Conservation (phyloP, 2,113 vertebrate species). For the Apteryx mantelli region DNA sequence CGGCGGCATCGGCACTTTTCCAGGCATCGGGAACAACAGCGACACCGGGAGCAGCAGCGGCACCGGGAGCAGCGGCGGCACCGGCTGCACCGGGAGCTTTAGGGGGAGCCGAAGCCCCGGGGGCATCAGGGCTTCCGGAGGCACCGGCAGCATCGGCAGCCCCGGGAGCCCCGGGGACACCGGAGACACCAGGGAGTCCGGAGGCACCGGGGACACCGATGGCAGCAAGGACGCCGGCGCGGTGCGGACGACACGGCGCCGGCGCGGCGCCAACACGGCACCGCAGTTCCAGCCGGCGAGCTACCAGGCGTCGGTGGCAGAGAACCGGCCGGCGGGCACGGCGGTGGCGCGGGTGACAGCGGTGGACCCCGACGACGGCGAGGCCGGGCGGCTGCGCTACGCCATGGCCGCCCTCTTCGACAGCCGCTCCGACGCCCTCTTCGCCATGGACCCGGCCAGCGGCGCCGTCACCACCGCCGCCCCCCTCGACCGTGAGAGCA, state of each 20-base stretch:
- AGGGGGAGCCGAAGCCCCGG: too few relatives aligned
- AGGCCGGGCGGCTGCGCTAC: conserved; percentile 87
- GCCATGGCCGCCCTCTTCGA: conserved; percentile 93
- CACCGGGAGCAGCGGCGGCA: too few relatives aligned
- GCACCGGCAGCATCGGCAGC: conserved; percentile 18
- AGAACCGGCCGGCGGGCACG: conserved; percentile 88
- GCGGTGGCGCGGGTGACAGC: conserved; percentile 84
- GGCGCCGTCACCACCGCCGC: conserved; percentile 85
- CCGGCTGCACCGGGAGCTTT: too few relatives aligned
- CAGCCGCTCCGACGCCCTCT: conserved; percentile 91
- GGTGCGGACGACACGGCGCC: conserved; percentile 58
- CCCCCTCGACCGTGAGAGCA: conserved; percentile 89
- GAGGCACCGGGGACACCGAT: conserved; percentile 55
- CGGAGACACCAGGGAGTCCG: conserved; percentile 51
- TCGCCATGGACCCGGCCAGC: conserved; percentile 82
- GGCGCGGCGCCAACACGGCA: conserved; percentile 84
- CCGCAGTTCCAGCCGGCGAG: conserved; percentile 94
- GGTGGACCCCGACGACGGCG: conserved; percentile 86
- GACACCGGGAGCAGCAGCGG: not conserved
- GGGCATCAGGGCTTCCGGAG: too few relatives aligned
- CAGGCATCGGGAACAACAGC: not conserved
- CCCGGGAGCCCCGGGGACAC: conserved; percentile 60
- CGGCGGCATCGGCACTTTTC: conserved; percentile 67
- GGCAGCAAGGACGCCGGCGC: too few relatives aligned
- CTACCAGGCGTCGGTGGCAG: conserved; percentile 91